These are phyloP conservation scores for Anodontia alba DNA, from an alignment of 2,888 invertebrate genomes.

Conservation along the genomic window DNA sequence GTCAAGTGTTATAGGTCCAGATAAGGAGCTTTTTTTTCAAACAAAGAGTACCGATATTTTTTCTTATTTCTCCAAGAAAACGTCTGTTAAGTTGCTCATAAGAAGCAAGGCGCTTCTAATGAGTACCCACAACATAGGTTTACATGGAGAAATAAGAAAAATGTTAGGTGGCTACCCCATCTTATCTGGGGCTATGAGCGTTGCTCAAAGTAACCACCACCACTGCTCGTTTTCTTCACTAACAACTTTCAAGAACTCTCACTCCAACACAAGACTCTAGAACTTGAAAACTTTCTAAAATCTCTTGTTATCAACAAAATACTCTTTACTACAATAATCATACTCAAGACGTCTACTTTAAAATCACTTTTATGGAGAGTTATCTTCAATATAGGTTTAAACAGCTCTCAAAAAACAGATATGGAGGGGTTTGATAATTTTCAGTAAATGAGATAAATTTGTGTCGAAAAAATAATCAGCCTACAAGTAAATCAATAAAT, in stretches of 20 bases:
- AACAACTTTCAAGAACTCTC: neutral
- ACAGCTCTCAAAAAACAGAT: conserved; percentile 1
- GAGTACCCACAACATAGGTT: neutral
- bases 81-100: too few species aligned
- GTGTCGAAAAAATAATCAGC: too few species aligned
- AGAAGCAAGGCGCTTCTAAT: neutral
- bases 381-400: conserved; percentile 24
- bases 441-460: too few species aligned
- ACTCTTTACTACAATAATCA: conserved; percentile 14
- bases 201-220: neutral
- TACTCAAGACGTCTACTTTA: conserved; percentile 28
- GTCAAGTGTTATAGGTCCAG: too few species aligned
- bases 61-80: too few species aligned
- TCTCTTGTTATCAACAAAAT: conserved; percentile 16
- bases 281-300: conserved; percentile 2
- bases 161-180: too few species aligned
- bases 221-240: neutral
- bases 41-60: too few species aligned
- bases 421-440: neutral
- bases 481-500: too few species aligned
- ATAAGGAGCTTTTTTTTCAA: too few species aligned
- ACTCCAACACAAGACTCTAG: neutral
- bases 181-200: neutral
- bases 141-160: neutral
- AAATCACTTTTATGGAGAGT: conserved; percentile 45